Conservation (phyloP, 2,113 vertebrate genomes). For the Callithrix jacchus region DNA sequence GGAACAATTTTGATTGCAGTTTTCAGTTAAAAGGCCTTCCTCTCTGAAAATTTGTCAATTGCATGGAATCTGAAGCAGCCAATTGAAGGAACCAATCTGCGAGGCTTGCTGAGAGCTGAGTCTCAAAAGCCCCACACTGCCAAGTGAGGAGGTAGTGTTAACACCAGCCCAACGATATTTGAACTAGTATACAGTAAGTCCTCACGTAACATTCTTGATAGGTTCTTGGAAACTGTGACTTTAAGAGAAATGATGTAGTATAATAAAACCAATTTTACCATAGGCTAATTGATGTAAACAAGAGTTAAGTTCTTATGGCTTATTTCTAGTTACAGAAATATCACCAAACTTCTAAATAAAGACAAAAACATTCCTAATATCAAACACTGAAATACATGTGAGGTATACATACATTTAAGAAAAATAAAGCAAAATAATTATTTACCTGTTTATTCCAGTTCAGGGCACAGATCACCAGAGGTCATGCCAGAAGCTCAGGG, state of each 20-base stretch:
- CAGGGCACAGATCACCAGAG: background rate
- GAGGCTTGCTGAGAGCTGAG: background rate
- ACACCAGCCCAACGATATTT: background rate
- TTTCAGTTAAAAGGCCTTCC: conserved; percentile 41
- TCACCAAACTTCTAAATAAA: background rate
- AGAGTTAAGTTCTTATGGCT: background rate
- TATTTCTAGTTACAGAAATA: background rate
- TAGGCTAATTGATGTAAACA: background rate
- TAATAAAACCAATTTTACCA: background rate
- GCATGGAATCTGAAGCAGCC: background rate
- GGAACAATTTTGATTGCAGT: conserved; percentile 29
- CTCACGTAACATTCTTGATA: background rate
- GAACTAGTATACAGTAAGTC: background rate
- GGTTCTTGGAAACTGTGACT: background rate
- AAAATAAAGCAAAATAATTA: background rate
- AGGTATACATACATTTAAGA: background rate
- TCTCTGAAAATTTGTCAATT: conserved; percentile 6
- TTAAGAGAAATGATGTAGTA: background rate
- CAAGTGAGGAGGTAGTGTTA: background rate
- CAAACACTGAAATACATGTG: background rate
- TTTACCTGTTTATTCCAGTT: background rate
- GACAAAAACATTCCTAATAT: background rate
- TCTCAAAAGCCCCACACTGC: background rate
- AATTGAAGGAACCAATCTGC: background rate
- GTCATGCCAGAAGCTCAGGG: background rate